Percentiles rank a stretch among this genome's conserved stretches.
Evolutionary conservation across 1,140 invertebrate genomes (phyloP).

Genomic region (Caenorhabditis briggsae): DNA sequence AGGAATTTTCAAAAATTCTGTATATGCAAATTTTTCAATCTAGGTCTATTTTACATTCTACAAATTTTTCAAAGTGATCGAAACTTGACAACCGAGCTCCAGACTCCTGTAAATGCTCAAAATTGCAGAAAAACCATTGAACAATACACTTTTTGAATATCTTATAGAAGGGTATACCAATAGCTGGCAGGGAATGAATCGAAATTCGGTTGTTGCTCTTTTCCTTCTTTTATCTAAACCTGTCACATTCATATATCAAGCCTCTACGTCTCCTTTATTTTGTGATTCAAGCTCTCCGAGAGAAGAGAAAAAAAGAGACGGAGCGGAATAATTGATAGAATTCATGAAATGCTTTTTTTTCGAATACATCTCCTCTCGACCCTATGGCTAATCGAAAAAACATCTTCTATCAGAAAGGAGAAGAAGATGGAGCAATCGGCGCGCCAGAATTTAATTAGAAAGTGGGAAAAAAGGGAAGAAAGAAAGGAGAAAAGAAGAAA

Average conservation of each 20-base stretch:
- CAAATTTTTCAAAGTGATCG: too few species aligned
- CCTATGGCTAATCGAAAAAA: constrained; percentile 23
- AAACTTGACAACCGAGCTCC: too few species aligned
- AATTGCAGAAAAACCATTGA: too few species aligned
- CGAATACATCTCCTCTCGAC: constrained; percentile 1
- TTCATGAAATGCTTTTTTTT: background rate
- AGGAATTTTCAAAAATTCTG: too few species aligned
- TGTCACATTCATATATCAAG: constrained; percentile 41
- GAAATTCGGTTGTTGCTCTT: background rate
- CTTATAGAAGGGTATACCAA: too few species aligned
- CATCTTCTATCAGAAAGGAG: constrained; percentile 31
- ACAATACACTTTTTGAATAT: too few species aligned
- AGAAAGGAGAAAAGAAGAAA: background rate
- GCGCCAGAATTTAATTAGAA: constrained; percentile 47
- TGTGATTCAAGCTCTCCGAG: background rate
- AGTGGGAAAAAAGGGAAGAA: constrained; percentile 5
- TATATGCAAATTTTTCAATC: too few species aligned
- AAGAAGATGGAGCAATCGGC: constrained; percentile 35
- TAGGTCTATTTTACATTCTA: too few species aligned
- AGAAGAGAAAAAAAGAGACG: background rate
- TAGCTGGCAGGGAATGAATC: background rate
- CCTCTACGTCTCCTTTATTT: background rate
- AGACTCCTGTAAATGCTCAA: too few species aligned
- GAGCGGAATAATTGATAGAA: constrained; percentile 22
- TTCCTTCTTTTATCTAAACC: background rate